phyloP scores from a whole-genome alignment of 1,140 invertebrate genomes.

The Pemphigus obesinymphae region DNA sequence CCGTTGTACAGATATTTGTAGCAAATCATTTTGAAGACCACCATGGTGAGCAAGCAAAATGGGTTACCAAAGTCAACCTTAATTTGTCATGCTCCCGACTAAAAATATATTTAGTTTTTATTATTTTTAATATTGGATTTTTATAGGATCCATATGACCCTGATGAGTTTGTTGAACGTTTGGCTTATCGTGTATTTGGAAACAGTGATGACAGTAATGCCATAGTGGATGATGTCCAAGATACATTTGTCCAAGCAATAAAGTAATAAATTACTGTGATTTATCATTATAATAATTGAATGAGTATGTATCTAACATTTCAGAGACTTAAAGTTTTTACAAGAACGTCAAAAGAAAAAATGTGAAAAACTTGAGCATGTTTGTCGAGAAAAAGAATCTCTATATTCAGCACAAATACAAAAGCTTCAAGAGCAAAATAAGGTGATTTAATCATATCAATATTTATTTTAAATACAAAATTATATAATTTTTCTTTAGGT shows the following conservation, averaged over 20 bases:
- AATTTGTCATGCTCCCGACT: too few relatives aligned
- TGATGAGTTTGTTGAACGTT: constrained; percentile 92
- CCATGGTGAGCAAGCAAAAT: too few relatives aligned
- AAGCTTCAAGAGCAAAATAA: constrained; percentile 11
- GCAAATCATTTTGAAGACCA: too few relatives aligned
- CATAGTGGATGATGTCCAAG: constrained; percentile 75
- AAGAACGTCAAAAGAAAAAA: constrained; percentile 80
- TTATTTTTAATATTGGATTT: background rate
- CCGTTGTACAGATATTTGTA: too few relatives aligned
- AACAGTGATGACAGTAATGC: constrained; percentile 58
- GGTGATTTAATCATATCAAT: background rate
- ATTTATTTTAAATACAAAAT: too few relatives aligned
- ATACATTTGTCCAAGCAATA: constrained; percentile 88
- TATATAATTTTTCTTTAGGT: constrained; percentile 13
- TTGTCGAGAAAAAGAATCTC: constrained; percentile 80
- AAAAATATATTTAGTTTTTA: background rate
- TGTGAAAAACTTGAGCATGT: constrained; percentile 78
- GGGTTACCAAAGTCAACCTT: too few relatives aligned
- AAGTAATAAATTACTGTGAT: constrained; percentile 69
- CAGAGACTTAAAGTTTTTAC: constrained; percentile 67
- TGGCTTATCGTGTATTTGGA: constrained; percentile 90
- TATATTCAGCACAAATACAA: constrained; percentile 50
- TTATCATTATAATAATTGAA: background rate
- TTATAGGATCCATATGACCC: constrained; percentile 89
- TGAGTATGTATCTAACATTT: constrained; percentile 38